phyloP scores from a whole-genome alignment of 2,797 vertebrate species.

The Cossypha dichroa region DNA sequence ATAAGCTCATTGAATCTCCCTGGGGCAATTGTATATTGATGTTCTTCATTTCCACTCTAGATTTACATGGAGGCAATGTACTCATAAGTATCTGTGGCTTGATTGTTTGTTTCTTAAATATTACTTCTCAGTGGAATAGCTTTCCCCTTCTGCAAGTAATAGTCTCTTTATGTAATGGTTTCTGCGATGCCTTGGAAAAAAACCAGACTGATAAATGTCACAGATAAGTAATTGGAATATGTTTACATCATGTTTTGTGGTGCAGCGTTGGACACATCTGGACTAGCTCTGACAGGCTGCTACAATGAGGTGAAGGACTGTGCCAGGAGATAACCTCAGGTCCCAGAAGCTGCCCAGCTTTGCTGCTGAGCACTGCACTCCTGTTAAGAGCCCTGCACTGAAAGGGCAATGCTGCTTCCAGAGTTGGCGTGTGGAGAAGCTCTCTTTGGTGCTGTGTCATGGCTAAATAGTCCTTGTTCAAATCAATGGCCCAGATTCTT shows the following conservation, averaged over 20 bases:
- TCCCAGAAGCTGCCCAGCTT: background rate
- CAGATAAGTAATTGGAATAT: background rate
- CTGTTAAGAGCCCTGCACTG: background rate
- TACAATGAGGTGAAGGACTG: background rate
- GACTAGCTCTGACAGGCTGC: background rate
- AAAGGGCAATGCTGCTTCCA: background rate
- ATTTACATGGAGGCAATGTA: background rate
- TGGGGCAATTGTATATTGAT: background rate
- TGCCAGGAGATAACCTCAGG: background rate
- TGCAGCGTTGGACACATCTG: background rate
- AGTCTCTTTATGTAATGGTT: background rate
- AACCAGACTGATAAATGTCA: background rate
- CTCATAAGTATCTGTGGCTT: background rate
- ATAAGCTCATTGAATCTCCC: background rate
- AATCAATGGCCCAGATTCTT: conserved; percentile 25
- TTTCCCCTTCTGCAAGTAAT: background rate
- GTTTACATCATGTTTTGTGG: background rate
- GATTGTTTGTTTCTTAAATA: conserved; percentile 2
- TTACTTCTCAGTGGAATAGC: background rate
- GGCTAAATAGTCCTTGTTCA: background rate
- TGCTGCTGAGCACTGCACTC: background rate
- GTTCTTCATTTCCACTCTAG: background rate
- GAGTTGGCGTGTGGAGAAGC: background rate
- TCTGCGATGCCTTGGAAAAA: background rate
- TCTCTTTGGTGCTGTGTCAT: background rate